These are phyloP conservation scores for Lampris megalopsis DNA, from an alignment of 2,113 vertebrate species.

Conservation along the genomic window DNA sequence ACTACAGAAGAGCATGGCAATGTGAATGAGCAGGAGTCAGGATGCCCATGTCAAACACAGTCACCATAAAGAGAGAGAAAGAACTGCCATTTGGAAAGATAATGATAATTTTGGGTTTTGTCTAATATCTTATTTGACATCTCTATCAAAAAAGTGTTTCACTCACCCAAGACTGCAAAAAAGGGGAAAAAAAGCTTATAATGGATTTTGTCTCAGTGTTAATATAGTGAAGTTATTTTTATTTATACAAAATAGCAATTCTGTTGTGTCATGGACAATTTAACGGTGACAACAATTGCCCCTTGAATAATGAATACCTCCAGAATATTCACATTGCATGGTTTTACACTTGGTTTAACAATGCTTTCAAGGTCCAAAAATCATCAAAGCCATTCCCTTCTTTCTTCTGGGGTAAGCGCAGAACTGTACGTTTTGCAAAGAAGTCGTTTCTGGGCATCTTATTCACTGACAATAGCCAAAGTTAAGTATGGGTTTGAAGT, in stretches of 20 bases:
- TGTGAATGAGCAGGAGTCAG: too few species aligned
- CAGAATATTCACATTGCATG: constrained; percentile 47
- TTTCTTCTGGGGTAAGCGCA: constrained; percentile 35
- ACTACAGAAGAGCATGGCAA: too few species aligned
- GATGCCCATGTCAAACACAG: too few species aligned
- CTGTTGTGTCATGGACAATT: constrained; percentile 22
- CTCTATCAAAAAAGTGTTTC: constrained; percentile 32
- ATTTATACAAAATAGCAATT: constrained; percentile 1
- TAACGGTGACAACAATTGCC: constrained; percentile 39
- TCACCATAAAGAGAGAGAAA: too few species aligned
- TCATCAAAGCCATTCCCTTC: constrained; percentile 34
- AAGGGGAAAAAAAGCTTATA: neutral
- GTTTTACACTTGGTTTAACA: constrained; percentile 56
- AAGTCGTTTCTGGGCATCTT: constrained; percentile 49
- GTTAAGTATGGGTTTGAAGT: constrained; percentile 52
- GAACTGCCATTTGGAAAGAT: too few species aligned
- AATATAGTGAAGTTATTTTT: constrained; percentile 29
- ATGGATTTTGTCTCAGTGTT: constrained; percentile 19
- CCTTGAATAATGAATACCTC: constrained; percentile 53
- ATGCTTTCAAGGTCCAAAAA: constrained; percentile 48
- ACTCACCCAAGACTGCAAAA: constrained; percentile 3
- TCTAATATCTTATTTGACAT: constrained; percentile 32
- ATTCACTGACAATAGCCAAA: constrained; percentile 48
- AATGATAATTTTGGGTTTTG: constrained; percentile 9
- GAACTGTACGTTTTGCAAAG: constrained; percentile 16